Evolutionary conservation across 2,113 vertebrate genomes (phyloP), one percentile per base, ranked within the genome.

Genomic region (Thalassoma bifasciatum): DNA sequence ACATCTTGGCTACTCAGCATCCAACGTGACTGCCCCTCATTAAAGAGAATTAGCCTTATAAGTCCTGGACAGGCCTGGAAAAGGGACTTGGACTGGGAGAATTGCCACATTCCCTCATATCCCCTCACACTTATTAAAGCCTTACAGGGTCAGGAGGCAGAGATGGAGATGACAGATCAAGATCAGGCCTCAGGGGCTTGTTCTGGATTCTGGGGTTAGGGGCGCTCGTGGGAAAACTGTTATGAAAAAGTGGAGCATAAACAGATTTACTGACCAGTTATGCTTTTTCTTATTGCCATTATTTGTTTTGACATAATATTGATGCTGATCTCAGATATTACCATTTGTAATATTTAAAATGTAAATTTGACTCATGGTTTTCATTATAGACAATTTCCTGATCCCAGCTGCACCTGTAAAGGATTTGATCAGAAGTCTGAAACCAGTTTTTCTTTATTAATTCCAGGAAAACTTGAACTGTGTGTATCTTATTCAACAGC

Each of bases 101-200:
- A 72, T 64, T 75, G 86, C 76, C 84, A 83, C 74, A 58, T 73
- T 62, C 62, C 60, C 77, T 87, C 47, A 78, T 53, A 79, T 78
- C 67, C 16, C 53, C 67, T 79, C 56, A 84, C 73, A 77, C 59
- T 82, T 54, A 46, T 65, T 91, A 81, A 84, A 88, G 75, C 80
- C 67, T 62, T 47, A 10, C 76, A 38, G 56, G 79, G 50, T 72
- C 52, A 36, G 69, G 42, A 82, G 49, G 40, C 36, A 51, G 62
- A 76, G 37, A 52, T 4, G 34, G n/a, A 53, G 44, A n/a, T 63
- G 59, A 76, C 42, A 58, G 74, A 72, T 57, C 47, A 54, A 51
- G 58, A 56, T 69, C 80, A 49, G 65, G 53, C 77, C 69, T 80
- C 37, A 1, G 75, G 85, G 79, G 53, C 37, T 74, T 66, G 52